Conservation (phyloP, 2,888 invertebrate species). For the Litoditis marina region DNA sequence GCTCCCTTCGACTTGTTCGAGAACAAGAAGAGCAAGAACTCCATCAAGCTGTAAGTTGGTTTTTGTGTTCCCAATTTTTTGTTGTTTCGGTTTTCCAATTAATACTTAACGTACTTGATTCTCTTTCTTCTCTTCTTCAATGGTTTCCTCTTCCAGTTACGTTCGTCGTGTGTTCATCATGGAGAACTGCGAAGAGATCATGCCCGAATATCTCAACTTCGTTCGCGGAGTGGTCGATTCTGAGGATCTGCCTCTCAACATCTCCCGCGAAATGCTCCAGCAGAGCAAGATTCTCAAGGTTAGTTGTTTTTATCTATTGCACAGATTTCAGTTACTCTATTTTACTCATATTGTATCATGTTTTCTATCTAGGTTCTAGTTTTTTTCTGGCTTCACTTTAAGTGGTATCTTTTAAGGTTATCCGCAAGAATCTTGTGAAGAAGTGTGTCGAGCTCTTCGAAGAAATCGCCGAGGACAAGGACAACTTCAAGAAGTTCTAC, state of each 20-base stretch:
- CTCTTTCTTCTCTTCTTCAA: too few relatives aligned
- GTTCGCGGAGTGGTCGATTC: constrained; percentile 89
- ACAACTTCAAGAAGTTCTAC: constrained; percentile 96
- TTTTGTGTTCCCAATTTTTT: too few relatives aligned
- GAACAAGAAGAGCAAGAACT: constrained; percentile 95
- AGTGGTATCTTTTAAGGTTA: constrained; percentile 68
- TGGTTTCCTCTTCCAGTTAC: constrained; percentile 21
- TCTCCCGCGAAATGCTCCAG: constrained; percentile 98
- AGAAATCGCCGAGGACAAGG: constrained; percentile 91
- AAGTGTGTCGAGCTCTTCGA: constrained; percentile 95
- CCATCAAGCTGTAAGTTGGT: constrained; percentile 81
- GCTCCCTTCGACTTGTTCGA: constrained; percentile 94
- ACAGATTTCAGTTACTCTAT: too few relatives aligned
- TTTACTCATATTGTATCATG: too few relatives aligned
- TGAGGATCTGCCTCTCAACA: constrained; percentile 95
- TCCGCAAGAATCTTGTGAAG: constrained; percentile 96
- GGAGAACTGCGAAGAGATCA: constrained; percentile 99
- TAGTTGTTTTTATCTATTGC: too few relatives aligned
- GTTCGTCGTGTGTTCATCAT: constrained; percentile 97
- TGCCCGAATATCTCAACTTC: constrained; percentile 86
- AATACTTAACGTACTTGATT: too few relatives aligned
- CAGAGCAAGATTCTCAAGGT: constrained; percentile 94
- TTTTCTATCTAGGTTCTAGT: too few relatives aligned
- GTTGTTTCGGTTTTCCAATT: too few relatives aligned
- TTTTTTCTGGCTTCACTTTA: not conserved